Conservation (phyloP, 2,797 vertebrate species). For the Anabacerthia variegaticeps region DNA sequence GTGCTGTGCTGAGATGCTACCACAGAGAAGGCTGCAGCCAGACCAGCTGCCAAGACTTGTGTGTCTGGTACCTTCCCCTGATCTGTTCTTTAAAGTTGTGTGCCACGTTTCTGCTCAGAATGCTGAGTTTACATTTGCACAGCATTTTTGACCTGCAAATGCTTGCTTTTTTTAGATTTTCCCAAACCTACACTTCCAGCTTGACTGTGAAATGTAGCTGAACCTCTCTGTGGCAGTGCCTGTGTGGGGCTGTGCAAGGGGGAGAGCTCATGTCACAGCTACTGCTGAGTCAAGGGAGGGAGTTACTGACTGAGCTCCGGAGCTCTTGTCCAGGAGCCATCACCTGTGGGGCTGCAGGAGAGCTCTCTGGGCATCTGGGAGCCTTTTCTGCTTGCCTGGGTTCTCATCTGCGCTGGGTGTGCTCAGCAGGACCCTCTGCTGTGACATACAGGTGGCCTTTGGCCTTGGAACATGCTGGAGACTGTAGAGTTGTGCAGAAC, state of each 20-base stretch:
- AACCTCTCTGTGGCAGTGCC: neutral
- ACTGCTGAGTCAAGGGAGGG: rapidly evolving
- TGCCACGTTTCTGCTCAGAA: neutral
- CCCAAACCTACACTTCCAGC: neutral
- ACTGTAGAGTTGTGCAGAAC: neutral
- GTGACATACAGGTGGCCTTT: neutral
- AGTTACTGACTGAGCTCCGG: neutral
- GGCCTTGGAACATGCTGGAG: neutral
- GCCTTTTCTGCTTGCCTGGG: neutral
- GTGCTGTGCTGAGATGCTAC: neutral
- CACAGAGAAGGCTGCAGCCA: neutral
- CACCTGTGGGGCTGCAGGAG: neutral
- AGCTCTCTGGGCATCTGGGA: neutral
- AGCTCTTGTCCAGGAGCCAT: rapidly evolving
- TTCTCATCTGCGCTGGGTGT: rapidly evolving
- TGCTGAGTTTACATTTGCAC: neutral
- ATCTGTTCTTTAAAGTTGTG: neutral
- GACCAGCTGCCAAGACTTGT: neutral
- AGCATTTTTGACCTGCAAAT: neutral
- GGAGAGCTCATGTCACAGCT: neutral
- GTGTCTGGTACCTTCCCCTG: neutral
- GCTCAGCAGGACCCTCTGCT: neutral
- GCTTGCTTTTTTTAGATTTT: neutral
- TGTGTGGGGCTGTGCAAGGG: neutral
- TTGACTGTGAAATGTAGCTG: neutral